Conservation (phyloP, 2,797 vertebrate species). For the Furcifer pardalis region DNA sequence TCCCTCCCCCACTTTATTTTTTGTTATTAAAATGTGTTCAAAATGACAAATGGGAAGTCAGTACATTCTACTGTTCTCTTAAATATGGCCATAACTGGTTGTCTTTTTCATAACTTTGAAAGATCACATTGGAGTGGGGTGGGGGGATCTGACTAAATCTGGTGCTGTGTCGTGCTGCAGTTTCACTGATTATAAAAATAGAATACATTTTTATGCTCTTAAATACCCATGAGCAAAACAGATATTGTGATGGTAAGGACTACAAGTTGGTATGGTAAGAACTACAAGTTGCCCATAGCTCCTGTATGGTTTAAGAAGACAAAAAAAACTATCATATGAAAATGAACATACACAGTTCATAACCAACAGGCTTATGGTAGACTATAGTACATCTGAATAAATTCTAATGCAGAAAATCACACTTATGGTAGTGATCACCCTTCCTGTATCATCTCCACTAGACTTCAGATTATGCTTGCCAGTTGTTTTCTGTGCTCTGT, state of each 20-base stretch:
- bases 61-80: not conserved
- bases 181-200: not conserved
- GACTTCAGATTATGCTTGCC: not conserved
- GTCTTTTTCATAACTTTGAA: not conserved
- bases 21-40: constrained; percentile 4
- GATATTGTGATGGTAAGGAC: not conserved
- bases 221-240: not conserved
- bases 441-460: not conserved
- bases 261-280: not conserved
- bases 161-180: not conserved
- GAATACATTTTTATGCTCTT: not conserved
- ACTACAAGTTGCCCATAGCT: not conserved
- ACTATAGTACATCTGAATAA: not conserved
- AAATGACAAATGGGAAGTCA: not conserved
- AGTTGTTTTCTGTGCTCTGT: constrained; percentile 15
- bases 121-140: not conserved
- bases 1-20: too few species aligned
- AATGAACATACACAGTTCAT: not conserved
- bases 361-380: not conserved
- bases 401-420: not conserved
- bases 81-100: not conserved
- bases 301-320: not conserved
- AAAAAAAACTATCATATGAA: not conserved
- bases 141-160: not conserved
- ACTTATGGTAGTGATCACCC: not conserved